Conservation (phyloP, 2,888 invertebrate species). For the Agonopterix alstromeriana region DNA sequence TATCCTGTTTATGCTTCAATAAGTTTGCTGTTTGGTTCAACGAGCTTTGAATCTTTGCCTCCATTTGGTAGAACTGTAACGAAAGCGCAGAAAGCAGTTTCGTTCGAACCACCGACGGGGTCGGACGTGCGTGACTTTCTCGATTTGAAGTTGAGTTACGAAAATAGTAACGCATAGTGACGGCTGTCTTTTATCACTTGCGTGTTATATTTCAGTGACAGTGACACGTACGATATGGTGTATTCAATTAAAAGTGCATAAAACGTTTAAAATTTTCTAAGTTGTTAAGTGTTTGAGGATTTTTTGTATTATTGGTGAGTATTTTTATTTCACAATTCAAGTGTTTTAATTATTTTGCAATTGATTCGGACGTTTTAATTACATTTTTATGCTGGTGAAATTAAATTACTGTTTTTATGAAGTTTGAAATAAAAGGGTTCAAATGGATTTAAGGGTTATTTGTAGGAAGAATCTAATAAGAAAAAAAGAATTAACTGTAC, state of each 20-base stretch:
- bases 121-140: slow-evolving; percentile 26
- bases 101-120: slow-evolving; percentile 31
- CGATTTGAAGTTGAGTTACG: slow-evolving; percentile 35
- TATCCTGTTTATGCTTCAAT: slow-evolving; percentile 50
- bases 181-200: slow-evolving; percentile 16
- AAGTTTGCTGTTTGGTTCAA: slow-evolving; percentile 47
- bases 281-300: slow-evolving; percentile 1
- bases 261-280: background rate
- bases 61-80: slow-evolving; percentile 25
- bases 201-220: slow-evolving; percentile 23
- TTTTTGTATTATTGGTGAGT: slow-evolving; percentile 6
- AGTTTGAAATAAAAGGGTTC: too few relatives aligned
- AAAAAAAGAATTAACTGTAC: too few relatives aligned
- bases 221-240: slow-evolving; percentile 8
- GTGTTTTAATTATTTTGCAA: too few relatives aligned
- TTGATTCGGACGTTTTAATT: too few relatives aligned
- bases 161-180: slow-evolving; percentile 46
- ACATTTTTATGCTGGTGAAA: too few relatives aligned
- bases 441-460: too few relatives aligned
- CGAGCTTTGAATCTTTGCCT: slow-evolving; percentile 39
- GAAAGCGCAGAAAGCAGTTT: slow-evolving; percentile 29
- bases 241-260: slow-evolving; percentile 7
- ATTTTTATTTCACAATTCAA: background rate
- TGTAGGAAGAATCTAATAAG: too few relatives aligned
- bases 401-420: too few relatives aligned